Base-by-base conservation (phyloP, 2,113 vertebrate species). In the Odontophorus gujanensis region DNA sequence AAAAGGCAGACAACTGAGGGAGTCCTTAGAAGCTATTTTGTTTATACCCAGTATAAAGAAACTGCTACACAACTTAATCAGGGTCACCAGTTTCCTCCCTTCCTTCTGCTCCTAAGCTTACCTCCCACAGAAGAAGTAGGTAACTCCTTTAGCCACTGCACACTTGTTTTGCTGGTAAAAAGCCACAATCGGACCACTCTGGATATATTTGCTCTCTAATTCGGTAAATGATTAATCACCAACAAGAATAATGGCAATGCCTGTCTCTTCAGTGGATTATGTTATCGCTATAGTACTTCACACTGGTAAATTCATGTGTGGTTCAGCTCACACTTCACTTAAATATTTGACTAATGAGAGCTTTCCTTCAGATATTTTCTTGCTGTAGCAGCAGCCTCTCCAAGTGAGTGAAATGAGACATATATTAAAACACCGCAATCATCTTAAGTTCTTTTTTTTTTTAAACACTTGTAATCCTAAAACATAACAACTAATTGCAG, bases 161-260 rank as follows among this genome's bases (percentile, higher is more conserved):
- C 65, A 16, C 45, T 69, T 85, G 9, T 50, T 84, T 80, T 84
- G 32, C 43, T 78, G 20, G 58, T 36, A 74, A 67, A 53, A 79
- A 95, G 36, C 4, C 16, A 65, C 7, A 59, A 63, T 72, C 58
- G n/a, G 91, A 85, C 18, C 43, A 30, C 13, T 40, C 10, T 43
- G 42, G 62, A 51, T 30, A 78, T n/a, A 47, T 11, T 61, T 53
- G 59, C 78, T 84, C 13, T 55, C 38, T 61, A 51, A 88, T 82
- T 90, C 86, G n/a, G 6, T 17, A 89, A 95, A 84, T 34, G 51
- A 96, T 94, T 86, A 82, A 86, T 93, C 66, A 71, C 55, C 59
- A 74, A 21, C 25, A 83, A 81, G 79, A 95, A 76, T 3, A 21
- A 95, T n/a, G 50, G 58, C n/a, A 91, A 68, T 80, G 14, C 34